These are phyloP conservation scores for Ceratosolen fusciceps DNA, from an alignment of 1,140 invertebrate species.

Conservation along the genomic window DNA sequence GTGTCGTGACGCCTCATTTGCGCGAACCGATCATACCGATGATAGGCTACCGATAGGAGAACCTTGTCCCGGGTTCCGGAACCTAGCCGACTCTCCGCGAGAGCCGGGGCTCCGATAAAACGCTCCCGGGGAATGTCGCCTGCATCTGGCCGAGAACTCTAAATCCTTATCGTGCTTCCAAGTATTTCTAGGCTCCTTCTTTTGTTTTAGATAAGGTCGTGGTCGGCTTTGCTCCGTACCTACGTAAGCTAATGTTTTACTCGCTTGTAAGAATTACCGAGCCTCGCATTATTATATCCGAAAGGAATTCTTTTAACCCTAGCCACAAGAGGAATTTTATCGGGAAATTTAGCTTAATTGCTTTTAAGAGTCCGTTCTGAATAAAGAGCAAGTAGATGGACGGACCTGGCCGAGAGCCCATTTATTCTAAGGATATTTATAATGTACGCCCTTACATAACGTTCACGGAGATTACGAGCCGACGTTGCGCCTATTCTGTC, in stretches of 20 bases:
- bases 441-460: no score
- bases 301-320: not conserved
- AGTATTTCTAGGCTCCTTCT: not conserved
- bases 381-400: not conserved
- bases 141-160: slow-evolving; percentile 7
- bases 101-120: slow-evolving; percentile 3
- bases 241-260: slow-evolving; percentile 1
- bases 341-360: slow-evolving; percentile 7
- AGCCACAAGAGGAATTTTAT: not conserved
- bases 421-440: not conserved
- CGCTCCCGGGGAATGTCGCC: slow-evolving; percentile 1
- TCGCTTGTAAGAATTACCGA: not conserved
- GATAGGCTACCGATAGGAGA: not conserved
- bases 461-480: no score
- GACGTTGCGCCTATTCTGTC: no score
- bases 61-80: not conserved
- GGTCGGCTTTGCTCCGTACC: not conserved
- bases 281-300: not conserved
- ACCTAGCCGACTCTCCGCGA: not conserved
- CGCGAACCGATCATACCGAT: slow-evolving; percentile 28
- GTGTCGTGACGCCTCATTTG: slow-evolving; percentile 28
- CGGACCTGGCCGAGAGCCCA: not conserved
- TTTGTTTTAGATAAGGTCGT: not conserved
- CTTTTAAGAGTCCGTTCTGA: not conserved
- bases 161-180: not conserved